Percentiles rank a stretch among this genome's conserved stretches.
Evolutionary conservation across 2,888 invertebrate species (phyloP).

Genomic region (Dioctria linearis): DNA sequence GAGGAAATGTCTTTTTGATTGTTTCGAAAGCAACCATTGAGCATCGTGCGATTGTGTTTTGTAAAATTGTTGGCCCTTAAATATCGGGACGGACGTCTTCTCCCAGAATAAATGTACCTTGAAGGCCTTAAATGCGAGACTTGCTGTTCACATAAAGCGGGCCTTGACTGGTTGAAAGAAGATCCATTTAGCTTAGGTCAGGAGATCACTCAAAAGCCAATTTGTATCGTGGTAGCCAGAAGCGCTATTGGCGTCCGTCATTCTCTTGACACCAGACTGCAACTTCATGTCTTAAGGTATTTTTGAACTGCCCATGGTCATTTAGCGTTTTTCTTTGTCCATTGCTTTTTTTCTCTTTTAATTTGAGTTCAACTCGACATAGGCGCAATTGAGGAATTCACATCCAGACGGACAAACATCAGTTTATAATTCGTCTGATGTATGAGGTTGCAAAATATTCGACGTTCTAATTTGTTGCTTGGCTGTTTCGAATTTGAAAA

Average conservation of each 20-base stretch:
- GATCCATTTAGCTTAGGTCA: constrained; percentile 39
- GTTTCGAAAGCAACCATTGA: constrained; percentile 12
- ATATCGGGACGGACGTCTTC: neutral
- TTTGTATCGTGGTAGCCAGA: constrained; percentile 23
- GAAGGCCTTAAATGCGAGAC: constrained; percentile 12
- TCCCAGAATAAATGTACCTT: constrained; percentile 11
- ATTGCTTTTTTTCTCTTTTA: neutral
- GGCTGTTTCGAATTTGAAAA: neutral
- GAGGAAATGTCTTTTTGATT: constrained; percentile 42
- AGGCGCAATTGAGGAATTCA: neutral
- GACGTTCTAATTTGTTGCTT: neutral
- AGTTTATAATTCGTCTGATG: neutral
- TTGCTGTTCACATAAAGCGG: neutral
- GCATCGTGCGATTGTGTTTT: neutral
- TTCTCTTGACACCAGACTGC: neutral
- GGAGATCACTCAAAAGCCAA: constrained; percentile 41
- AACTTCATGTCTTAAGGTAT: constrained; percentile 3
- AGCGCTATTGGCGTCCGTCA: neutral
- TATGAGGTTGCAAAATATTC: neutral
- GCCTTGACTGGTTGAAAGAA: constrained; percentile 4
- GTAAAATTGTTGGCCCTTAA: neutral
- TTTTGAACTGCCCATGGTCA: constrained; percentile 12
- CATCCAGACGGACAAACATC: neutral
- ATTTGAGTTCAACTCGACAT: neutral
- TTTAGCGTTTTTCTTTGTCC: constrained; percentile 33